phyloP scores from a whole-genome alignment of 2,113 vertebrate genomes.

The Hiodon tergisus region DNA sequence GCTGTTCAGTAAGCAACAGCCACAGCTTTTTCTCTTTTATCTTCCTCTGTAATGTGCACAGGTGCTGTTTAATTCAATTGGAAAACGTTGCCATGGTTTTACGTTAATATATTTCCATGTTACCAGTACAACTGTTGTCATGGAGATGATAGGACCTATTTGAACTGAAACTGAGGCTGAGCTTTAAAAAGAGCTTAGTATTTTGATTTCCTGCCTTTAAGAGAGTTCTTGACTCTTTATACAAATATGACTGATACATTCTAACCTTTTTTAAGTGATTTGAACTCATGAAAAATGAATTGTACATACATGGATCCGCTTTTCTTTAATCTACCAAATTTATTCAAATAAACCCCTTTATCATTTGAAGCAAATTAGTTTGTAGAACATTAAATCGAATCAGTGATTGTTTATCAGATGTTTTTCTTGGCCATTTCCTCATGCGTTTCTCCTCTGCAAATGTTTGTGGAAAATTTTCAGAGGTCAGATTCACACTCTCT shows the following conservation, averaged over 20 bases:
- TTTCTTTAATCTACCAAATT: background rate
- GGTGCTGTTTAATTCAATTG: constrained; percentile 73
- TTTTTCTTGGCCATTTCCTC: background rate
- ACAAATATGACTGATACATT: constrained; percentile 5
- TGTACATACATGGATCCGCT: background rate
- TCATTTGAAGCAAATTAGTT: background rate
- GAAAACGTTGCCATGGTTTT: constrained; percentile 62
- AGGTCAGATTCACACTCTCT: background rate
- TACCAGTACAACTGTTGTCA: constrained; percentile 66
- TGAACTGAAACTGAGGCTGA: constrained; percentile 48
- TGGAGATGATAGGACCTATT: constrained; percentile 65
- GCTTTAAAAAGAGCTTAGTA: constrained; percentile 12
- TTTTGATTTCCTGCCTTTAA: background rate
- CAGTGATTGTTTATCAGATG: constrained; percentile 1
- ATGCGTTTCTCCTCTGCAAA: background rate
- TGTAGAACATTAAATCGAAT: constrained; percentile 1
- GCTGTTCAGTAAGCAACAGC: constrained; percentile 60
- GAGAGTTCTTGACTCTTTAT: constrained; percentile 1
- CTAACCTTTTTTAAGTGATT: constrained; percentile 1
- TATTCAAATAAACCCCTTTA: background rate
- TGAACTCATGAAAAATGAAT: background rate
- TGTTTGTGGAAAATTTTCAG: background rate
- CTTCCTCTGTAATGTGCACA: constrained; percentile 63
- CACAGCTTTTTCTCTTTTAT: constrained; percentile 51
- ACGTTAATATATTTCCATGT: constrained; percentile 62